Percentiles rank a stretch among this genome's conserved stretches.
Conservation (phyloP, 1,140 invertebrate species). For the Trichogramma pretiosum region DNA sequence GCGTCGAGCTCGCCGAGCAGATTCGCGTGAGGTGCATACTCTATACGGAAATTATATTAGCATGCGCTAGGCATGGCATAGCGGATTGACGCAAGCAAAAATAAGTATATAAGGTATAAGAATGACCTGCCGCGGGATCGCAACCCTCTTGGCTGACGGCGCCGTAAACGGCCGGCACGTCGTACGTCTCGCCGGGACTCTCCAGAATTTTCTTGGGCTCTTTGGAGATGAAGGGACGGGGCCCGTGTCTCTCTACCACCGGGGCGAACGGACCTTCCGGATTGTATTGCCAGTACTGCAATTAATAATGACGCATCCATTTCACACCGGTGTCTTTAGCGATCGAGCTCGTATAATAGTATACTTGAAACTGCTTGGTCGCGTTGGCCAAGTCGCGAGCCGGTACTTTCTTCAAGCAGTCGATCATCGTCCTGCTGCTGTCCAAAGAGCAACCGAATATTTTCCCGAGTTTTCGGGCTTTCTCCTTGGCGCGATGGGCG, state of each 20-base stretch:
- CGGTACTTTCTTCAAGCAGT: conserved; percentile 55
- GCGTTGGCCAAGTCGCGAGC: conserved; percentile 41
- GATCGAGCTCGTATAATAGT: no score
- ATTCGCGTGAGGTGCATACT: conserved; percentile 1
- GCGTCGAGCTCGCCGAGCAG: background rate
- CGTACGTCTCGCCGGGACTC: background rate
- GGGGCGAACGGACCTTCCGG: background rate
- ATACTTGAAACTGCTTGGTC: conserved; percentile 18
- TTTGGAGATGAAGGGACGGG: background rate
- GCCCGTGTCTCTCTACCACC: background rate
- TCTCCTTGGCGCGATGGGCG: conserved; percentile 51
- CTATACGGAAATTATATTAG: no score
- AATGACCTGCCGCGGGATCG: background rate
- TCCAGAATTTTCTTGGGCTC: background rate
- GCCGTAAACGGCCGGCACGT: background rate
- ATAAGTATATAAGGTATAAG: background rate
- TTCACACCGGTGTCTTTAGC: no score
- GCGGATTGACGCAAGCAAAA: background rate
- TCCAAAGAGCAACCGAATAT: conserved; percentile 55
- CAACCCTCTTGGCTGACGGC: background rate
- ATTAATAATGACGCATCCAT: no score
- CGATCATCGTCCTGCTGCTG: conserved; percentile 47
- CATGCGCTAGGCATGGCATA: background rate
- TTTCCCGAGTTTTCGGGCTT: conserved; percentile 52
- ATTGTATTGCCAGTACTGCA: background rate